Conservation (phyloP, 2,113 vertebrate genomes). For the Tragelaphus buxtoni region DNA sequence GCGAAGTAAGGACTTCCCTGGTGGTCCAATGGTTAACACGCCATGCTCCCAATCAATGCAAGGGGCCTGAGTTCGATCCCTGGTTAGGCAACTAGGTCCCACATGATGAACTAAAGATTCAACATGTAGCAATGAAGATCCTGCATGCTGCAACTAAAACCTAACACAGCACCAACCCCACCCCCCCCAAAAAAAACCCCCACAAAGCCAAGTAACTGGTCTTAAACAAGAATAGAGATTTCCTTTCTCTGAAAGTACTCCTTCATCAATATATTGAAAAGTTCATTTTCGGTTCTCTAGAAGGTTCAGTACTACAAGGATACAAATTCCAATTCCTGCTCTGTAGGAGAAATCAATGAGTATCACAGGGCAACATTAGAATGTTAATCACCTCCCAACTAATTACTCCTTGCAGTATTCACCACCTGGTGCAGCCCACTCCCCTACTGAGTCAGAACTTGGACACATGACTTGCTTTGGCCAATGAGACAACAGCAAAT, state of each 20-base stretch:
- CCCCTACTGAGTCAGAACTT: background rate
- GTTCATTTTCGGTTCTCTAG: background rate
- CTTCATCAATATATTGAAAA: background rate
- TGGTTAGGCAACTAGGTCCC: background rate
- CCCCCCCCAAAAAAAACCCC: rapidly evolving
- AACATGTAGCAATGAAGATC: background rate
- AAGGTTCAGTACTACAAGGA: background rate
- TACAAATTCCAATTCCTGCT: slow-evolving; percentile 29
- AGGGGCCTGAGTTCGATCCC: background rate
- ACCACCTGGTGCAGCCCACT: background rate
- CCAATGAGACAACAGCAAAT: background rate
- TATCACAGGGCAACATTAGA: background rate
- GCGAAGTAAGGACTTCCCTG: background rate
- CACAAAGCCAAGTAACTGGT: background rate
- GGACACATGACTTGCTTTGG: background rate
- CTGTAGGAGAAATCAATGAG: background rate
- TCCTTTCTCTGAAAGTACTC: background rate
- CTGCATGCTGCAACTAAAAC: background rate
- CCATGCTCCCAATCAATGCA: background rate
- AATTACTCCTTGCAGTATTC: background rate
- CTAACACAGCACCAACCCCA: background rate
- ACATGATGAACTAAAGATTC: background rate
- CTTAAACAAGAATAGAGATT: background rate
- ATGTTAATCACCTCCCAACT: background rate
- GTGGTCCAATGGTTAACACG: background rate